Evolutionary conservation across 2,113 vertebrate genomes (phyloP), one percentile per base, ranked within the genome.

Genomic region (Malurus cyaneus): DNA sequence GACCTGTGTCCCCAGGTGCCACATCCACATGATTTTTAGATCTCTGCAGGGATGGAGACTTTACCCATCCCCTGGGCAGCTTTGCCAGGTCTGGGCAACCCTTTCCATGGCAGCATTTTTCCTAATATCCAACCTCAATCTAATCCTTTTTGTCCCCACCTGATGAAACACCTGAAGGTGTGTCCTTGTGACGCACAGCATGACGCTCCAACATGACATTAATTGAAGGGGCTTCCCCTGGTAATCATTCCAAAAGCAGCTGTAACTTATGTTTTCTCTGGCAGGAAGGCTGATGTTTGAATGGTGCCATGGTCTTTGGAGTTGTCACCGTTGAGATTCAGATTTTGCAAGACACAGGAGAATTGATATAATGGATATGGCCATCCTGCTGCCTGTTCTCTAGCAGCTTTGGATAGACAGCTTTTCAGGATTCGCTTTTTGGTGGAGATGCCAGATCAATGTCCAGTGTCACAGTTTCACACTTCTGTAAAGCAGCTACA

Each of bases 331-430:
- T 60, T 74, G 82, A 80, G 14, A 24, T 59, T 71, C 39, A 57
- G 28, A 34, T 24, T 89, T 74, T 67, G 9, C 64, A 67, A 56
- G 73, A 28, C 2, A 16, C 0, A 0, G 64, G 29, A 65, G 41
- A 64, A 50, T 1, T 0, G 47, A 49, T 49, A 23, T 49, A 23
- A 49, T 49, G 47, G 11, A 8, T 59, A 9, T 0, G 1, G 6
- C 44, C 11, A 0, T 32, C 52, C 67, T 52, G 20, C 71, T 78
- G 11, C 69, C 39, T 73, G 16, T 64, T 18, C 26, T 41, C 4
- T 73, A 3, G 31, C 39, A 59, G 3, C 12, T 54, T 56, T 6
- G 26, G 18, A n/a, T 44, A 57, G 62, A 59, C 72, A 36, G 8
- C 6, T 86, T 92, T 73, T 62, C 39, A 52, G 39, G 15, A 16